phyloP scores from a whole-genome alignment of 2,797 vertebrate species.

The Arnoldichthys spilopterus region DNA sequence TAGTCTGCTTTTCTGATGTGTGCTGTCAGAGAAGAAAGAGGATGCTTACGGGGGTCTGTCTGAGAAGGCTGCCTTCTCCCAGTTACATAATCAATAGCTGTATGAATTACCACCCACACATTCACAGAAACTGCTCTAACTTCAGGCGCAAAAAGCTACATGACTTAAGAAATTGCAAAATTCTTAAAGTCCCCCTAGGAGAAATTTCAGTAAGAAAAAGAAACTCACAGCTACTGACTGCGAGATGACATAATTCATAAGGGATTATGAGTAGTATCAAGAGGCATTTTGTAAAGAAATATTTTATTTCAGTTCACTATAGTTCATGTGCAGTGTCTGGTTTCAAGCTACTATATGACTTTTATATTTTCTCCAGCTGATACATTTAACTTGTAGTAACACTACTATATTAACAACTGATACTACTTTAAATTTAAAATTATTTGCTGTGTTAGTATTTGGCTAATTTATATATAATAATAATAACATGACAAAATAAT shows the following conservation, averaged over 20 bases:
- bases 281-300: not conserved
- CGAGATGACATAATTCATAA: not conserved
- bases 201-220: not conserved
- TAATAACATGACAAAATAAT: too few relatives aligned
- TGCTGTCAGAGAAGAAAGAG: conserved; percentile 9
- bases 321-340: not conserved
- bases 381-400: too few relatives aligned
- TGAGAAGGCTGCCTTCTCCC: conserved; percentile 15
- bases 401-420: too few relatives aligned
- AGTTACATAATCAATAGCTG: conserved; percentile 34
- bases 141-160: not conserved
- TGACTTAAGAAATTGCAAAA: not conserved
- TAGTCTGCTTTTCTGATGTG: conserved; percentile 16
- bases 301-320: not conserved
- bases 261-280: not conserved
- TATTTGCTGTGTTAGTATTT: too few relatives aligned
- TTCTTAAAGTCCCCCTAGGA: not conserved
- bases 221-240: not conserved
- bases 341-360: not conserved
- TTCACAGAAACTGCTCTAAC: conserved; percentile 11
- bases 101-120: conserved; percentile 6
- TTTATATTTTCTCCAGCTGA: not conserved
- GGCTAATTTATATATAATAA: too few relatives aligned
- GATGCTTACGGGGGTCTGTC: conserved; percentile 9
- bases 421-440: too few relatives aligned